These are phyloP conservation scores for Willowsia nigromaculata DNA, from an alignment of 2,888 invertebrate species.

Conservation along the genomic window DNA sequence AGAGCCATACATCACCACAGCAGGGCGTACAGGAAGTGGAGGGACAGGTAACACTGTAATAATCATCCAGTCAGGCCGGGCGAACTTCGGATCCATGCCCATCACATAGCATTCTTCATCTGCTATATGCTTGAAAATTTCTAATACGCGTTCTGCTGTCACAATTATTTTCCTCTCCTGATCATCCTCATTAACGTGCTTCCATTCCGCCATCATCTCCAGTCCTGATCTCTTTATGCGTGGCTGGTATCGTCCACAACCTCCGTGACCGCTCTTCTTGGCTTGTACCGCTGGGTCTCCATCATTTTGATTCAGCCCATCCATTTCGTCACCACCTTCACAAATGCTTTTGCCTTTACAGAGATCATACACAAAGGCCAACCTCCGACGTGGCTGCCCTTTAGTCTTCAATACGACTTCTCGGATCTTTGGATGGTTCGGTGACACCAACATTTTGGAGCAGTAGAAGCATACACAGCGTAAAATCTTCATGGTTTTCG, in stretches of 20 bases:
- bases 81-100: conserved; percentile 97
- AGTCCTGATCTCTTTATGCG: conserved; percentile 93
- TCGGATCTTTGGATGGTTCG: conserved; percentile 94
- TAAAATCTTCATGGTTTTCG: conserved; percentile 97
- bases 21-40: conserved; percentile 96
- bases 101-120: conserved; percentile 98
- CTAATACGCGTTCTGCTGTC: conserved; percentile 97
- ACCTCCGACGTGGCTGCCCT: conserved; percentile 95
- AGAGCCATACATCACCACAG: conserved; percentile 99
- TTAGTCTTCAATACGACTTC: conserved; percentile 97
- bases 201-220: conserved; percentile 98
- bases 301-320: conserved; percentile 87
- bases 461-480: conserved; percentile 99
- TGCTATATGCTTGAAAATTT: conserved; percentile 96
- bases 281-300: conserved; percentile 79
- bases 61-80: conserved; percentile 99
- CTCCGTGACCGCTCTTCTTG: conserved; percentile 90
- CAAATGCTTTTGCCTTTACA: conserved; percentile 99
- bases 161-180: conserved; percentile 97
- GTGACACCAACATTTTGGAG: conserved; percentile 95
- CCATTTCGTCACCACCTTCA: conserved; percentile 99
- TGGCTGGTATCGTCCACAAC: conserved; percentile 99
- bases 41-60: conserved; percentile 98
- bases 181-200: conserved; percentile 98
- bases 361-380: conserved; percentile 97